Evolutionary conservation across 2,797 vertebrate species (phyloP), one percentile per base, ranked within the genome.

Genomic region (Onychomys arenicola): DNA sequence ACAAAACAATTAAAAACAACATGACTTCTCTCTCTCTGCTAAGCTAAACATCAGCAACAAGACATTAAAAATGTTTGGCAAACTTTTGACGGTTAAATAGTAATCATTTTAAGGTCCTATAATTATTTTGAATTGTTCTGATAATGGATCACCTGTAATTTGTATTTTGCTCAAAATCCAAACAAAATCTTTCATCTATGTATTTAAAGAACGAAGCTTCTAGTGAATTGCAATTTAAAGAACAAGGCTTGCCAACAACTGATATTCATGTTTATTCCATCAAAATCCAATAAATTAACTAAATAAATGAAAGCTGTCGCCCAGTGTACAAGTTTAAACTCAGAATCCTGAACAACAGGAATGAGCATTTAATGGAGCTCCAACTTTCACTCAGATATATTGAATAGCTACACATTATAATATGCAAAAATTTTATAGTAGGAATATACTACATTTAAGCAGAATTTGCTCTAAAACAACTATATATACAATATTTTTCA

Each of bases 81-180:
- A 73, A 84, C 11, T 73, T 55, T 34, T 84, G 27, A 65, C 84
- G 43, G 61, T 55, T 78, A 71, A 27, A 89, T 21, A 43, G 7
- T 67, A 86, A 92, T 89, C 78, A 91, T 75, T n/a, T 16, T 86
- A 75, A 82, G 34, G 3, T 71, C 52, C 77, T 63, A 78, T 6
- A 83, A 85, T 65, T 13, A 12, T 37, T 91, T 71, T 85, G 65
- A 73, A 85, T 27, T 83, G 37, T 73, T 91, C 71, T 59, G 67
- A 91, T 93, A 84, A 91, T 84, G 27, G 73, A 16, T 86, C n/a
- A 80, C 37, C 61, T 94, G 67, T 40, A 93, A 34, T 83, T 73
- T 89, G 27, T 63, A 83, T 88, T 80, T 88, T 91, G 32, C 34
- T 88, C 19, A 69, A 95, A 93, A 17, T 49, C 14, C 19, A 40